phyloP scores from a whole-genome alignment of 2,113 vertebrate species.

The Elachura formosa region DNA sequence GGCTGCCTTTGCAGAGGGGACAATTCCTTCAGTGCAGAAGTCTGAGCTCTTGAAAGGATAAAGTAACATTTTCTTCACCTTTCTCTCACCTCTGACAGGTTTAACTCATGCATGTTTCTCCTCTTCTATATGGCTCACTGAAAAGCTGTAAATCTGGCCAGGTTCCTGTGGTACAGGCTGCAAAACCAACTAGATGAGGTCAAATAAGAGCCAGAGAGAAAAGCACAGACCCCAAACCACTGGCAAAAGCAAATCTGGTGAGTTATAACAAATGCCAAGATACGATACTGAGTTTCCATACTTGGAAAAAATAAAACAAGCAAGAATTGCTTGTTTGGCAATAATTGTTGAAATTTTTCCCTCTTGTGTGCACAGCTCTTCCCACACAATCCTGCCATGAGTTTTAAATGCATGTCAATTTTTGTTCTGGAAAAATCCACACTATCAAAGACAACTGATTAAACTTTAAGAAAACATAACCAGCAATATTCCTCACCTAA shows the following conservation, averaged over 20 bases:
- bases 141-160: neutral
- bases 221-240: neutral
- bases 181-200: neutral
- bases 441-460: neutral
- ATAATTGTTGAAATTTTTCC: neutral
- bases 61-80: neutral
- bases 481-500: neutral
- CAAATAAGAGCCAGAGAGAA: neutral
- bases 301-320: neutral
- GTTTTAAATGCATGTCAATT: neutral
- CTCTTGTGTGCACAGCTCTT: neutral
- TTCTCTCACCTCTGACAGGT: neutral
- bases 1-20: neutral
- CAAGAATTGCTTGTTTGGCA: neutral
- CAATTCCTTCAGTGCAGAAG: neutral
- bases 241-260: neutral
- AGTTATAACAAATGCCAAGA: neutral
- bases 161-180: neutral
- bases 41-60: neutral
- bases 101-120: fast-evolving
- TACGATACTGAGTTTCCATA: neutral
- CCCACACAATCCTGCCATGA: neutral
- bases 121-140: neutral
- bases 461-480: neutral
- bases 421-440: neutral